phyloP scores from a whole-genome alignment of 2,113 vertebrate species.

The Oncorhynchus gorbuscha region DNA sequence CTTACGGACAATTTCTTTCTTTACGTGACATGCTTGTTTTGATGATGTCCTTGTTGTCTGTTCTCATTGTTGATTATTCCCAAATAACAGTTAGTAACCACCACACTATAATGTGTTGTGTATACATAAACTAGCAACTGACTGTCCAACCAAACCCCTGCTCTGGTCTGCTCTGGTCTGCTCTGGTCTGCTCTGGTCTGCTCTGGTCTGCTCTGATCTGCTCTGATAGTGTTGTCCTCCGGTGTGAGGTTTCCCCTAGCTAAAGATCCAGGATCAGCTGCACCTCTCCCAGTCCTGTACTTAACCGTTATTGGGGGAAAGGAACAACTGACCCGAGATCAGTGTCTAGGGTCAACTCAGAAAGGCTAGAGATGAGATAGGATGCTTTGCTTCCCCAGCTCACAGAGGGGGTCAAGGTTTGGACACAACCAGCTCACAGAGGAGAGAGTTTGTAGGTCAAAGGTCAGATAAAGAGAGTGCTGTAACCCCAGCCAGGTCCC shows the following conservation, averaged over 20 bases:
- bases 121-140: neutral
- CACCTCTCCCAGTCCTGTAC: too few species aligned
- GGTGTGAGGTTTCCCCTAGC: too few species aligned
- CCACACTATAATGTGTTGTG: neutral
- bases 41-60: neutral
- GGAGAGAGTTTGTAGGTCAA: neutral
- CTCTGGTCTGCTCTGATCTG: neutral
- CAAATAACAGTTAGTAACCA: neutral
- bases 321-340: too few species aligned
- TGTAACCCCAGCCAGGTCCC: constrained; percentile 52
- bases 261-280: too few species aligned
- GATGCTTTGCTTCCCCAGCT: constrained; percentile 67
- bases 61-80: neutral
- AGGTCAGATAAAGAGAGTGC: neutral
- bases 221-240: neutral
- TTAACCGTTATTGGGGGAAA: too few species aligned
- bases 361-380: neutral
- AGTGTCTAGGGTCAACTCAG: neutral
- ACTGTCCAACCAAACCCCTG: neutral
- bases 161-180: neutral
- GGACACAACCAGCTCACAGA: too few species aligned
- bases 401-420: constrained; percentile 63
- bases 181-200: neutral
- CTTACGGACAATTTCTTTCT: neutral
- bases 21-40: neutral